Percentiles rank a stretch among this genome's conserved stretches.
Evolutionary conservation across 2,797 vertebrate species (phyloP).

Genomic region (Oreochromis mossambicus): DNA sequence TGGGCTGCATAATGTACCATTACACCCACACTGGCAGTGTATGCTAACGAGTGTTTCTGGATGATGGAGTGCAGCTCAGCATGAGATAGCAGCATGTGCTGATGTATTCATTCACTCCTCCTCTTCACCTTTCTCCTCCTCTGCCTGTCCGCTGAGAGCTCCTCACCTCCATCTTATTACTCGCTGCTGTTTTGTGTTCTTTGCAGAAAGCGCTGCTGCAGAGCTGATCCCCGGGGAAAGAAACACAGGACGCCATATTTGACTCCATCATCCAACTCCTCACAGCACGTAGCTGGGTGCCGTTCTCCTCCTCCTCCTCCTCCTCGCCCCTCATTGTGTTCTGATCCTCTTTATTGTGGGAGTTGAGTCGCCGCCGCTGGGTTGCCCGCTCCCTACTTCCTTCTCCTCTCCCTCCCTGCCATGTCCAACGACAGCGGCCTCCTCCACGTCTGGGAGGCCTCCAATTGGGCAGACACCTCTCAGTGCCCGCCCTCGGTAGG

Average conservation of each 20-base stretch:
- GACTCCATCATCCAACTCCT: neutral
- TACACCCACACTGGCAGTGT: neutral
- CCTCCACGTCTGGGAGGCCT: slow-evolving; percentile 25
- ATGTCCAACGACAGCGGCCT: slow-evolving; percentile 66
- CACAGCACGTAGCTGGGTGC: neutral
- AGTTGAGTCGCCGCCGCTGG: neutral
- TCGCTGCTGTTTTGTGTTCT: slow-evolving; percentile 9
- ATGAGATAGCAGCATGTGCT: neutral
- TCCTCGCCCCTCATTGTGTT: neutral
- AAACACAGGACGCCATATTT: slow-evolving; percentile 22
- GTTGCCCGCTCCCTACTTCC: neutral
- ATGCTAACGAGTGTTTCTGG: neutral
- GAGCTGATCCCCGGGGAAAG: neutral
- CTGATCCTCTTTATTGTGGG: neutral
- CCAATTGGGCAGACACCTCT: slow-evolving; percentile 51
- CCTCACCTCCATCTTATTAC: neutral
- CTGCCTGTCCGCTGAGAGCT: neutral
- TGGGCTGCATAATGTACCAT: neutral
- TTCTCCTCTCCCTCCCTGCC: neutral
- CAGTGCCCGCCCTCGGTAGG: slow-evolving; percentile 72
- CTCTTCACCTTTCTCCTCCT: neutral
- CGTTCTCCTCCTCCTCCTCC: neutral
- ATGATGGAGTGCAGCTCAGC: neutral
- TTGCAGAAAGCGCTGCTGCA: slow-evolving; percentile 3
- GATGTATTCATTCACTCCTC: neutral